Evolutionary conservation across 2,113 vertebrate genomes (phyloP), one percentile per base, ranked within the genome.

Genomic region (Cercocebus atys): DNA sequence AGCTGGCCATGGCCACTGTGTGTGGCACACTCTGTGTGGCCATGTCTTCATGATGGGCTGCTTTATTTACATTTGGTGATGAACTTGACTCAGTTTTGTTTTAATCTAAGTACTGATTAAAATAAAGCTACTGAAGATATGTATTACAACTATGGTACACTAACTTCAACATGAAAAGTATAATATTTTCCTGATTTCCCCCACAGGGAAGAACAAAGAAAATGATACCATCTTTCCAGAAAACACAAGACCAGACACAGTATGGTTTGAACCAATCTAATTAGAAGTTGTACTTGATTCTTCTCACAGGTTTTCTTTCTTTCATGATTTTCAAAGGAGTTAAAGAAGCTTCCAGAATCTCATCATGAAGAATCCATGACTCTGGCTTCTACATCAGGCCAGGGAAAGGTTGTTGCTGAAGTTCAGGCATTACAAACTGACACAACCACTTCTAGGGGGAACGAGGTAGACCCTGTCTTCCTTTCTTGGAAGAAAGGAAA

Each of bases 51-150:
- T 6, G 35, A 82, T 16, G 3, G 20, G 17, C 27, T 81, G 22
- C 68, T 76, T 43, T 79, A 52, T 76, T n/a, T 79, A 52, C 50
- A 50, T 83, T 75, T 43, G 50, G n/a, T 47, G 30, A 40, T 70
- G 92, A 17, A 9, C 14, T 17, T 73, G 59, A 75, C 61, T 81
- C 45, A 27, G 10, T 87, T 93, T 91, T 86, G 50, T 86, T 82
- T 93, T 83, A 32, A 72, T 83, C 70, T 90, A 88, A 95, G 52
- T 81, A 81, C 2, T 85, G 43, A 95, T 66, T 52, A 82, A 79
- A 88, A 86, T 75, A 30, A 93, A 91, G 68, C 76, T 91, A 27
- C 43, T 95, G 47, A 52, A 93, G 43, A 87, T 22, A 73, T 12
- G 52, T 68, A 79, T 86, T 66, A 59, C 50, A 85, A 75, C n/a